Conservation (phyloP, 1,140 invertebrate genomes). For the Hyphantria cunea region DNA sequence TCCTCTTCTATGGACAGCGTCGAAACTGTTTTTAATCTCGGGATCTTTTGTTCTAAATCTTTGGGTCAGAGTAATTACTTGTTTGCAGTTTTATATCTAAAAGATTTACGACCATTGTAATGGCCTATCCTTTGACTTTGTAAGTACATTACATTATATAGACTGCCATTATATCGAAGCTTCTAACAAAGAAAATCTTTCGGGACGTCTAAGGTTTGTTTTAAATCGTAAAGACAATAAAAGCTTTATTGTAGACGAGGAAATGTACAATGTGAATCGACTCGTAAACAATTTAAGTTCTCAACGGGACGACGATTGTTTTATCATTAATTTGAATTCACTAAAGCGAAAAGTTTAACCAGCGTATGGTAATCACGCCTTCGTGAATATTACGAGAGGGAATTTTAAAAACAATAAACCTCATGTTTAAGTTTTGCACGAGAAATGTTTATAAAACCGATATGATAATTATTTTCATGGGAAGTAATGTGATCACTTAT, state of each 20-base stretch:
- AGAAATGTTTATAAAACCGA: conserved; percentile 3
- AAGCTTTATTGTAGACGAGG: conserved; percentile 13
- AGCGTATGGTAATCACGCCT: conserved; percentile 3
- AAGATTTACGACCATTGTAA: conserved; percentile 24
- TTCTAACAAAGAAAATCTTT: conserved; percentile 1
- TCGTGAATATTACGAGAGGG: conserved; percentile 14
- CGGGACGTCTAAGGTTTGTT: conserved; percentile 9
- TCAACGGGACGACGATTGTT: conserved; percentile 19
- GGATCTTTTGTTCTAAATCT: conserved; percentile 21
- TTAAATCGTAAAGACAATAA: conserved; percentile 5
- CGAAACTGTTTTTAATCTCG: conserved; percentile 28
- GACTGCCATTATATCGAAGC: conserved; percentile 9
- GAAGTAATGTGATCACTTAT: too few relatives aligned
- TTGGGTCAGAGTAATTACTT: conserved; percentile 31
- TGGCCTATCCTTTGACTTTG: conserved; percentile 17
- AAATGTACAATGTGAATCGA: conserved; percentile 13
- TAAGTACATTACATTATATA: conserved; percentile 8
- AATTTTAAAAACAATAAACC: conserved; percentile 9
- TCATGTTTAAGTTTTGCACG: neutral
- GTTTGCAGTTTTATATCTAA: conserved; percentile 32
- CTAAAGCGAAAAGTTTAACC: conserved; percentile 14
- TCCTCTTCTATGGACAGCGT: conserved; percentile 24
- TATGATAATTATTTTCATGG: too few relatives aligned
- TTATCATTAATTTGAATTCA: conserved; percentile 25
- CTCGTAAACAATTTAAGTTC: conserved; percentile 25